Conservation (phyloP, 2,113 vertebrate species). For the Rhinopomastus cyanomelas region DNA sequence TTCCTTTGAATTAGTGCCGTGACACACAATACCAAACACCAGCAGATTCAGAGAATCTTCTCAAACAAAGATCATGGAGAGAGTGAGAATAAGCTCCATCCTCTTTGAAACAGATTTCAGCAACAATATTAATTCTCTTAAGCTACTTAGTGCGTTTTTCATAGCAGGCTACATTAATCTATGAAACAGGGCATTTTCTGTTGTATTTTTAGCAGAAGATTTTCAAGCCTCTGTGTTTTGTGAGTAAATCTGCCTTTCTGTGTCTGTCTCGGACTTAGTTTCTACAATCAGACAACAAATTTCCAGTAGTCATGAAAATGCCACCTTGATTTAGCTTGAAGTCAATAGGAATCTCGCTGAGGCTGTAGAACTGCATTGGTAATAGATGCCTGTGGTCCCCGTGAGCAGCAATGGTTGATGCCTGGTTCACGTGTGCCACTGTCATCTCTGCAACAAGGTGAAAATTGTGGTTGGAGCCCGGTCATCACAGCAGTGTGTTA, state of each 20-base stretch:
- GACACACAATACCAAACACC: not conserved
- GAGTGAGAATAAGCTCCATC: not conserved
- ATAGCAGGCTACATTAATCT: not conserved
- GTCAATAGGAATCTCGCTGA: not conserved
- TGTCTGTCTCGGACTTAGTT: not conserved
- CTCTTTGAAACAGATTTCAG: not conserved
- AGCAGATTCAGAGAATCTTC: not conserved
- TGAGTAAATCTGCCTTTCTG: not conserved
- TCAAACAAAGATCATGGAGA: slow-evolving; percentile 8
- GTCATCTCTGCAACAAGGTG: not conserved
- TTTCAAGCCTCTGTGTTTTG: not conserved
- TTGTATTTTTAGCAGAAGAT: not conserved
- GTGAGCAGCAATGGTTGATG: not conserved
- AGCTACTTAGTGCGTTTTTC: slow-evolving; percentile 17
- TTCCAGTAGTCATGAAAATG: not conserved
- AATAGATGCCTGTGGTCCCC: not conserved
- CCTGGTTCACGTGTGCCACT: not conserved
- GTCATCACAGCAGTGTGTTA: not conserved
- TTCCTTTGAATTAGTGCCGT: not conserved
- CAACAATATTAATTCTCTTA: not conserved
- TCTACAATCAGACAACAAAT: not conserved
- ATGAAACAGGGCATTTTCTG: not conserved
- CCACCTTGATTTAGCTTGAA: not conserved
- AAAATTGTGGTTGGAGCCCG: not conserved
- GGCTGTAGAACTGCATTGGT: not conserved